Conservation (phyloP, 2,113 vertebrate species). For the Chaetodon auriga region DNA sequence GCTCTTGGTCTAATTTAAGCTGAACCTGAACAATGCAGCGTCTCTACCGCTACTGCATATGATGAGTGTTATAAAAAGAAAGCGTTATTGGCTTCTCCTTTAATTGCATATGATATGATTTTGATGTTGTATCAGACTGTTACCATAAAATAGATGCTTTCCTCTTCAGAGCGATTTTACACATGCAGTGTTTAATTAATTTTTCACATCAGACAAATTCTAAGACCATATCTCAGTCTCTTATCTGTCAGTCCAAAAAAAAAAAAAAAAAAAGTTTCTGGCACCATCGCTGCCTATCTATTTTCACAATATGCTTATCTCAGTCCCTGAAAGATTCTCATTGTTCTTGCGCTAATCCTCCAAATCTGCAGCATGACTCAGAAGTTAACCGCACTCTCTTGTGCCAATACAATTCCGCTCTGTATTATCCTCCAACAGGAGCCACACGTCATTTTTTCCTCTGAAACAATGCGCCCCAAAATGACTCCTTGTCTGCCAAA, state of each 20-base stretch:
- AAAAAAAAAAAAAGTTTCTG: constrained; percentile 67
- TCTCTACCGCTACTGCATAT: constrained; percentile 25
- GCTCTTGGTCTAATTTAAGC: constrained; percentile 55
- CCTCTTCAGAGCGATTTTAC: constrained; percentile 50
- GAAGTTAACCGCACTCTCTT: constrained; percentile 74
- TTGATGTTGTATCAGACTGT: constrained; percentile 43
- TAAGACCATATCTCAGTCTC: constrained; percentile 58
- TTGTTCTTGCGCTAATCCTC: constrained; percentile 81
- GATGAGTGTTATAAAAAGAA: background rate
- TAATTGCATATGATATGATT: constrained; percentile 39
- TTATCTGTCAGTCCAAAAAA: constrained; percentile 66
- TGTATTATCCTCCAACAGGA: constrained; percentile 71
- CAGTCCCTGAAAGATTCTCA: constrained; percentile 78
- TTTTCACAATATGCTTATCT: constrained; percentile 83
- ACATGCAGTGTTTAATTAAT: constrained; percentile 69
- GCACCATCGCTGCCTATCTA: constrained; percentile 68
- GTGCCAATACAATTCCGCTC: constrained; percentile 73
- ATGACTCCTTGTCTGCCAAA: constrained; percentile 75
- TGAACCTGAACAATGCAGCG: constrained; percentile 12
- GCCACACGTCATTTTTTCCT: constrained; percentile 52
- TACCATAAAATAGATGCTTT: constrained; percentile 44
- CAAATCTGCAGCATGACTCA: constrained; percentile 82
- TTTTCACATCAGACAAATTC: constrained; percentile 63
- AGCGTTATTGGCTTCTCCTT: constrained; percentile 16
- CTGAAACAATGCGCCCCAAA: constrained; percentile 68